Conservation (phyloP, 2,113 vertebrate species). For the Antechinus flavipes region DNA sequence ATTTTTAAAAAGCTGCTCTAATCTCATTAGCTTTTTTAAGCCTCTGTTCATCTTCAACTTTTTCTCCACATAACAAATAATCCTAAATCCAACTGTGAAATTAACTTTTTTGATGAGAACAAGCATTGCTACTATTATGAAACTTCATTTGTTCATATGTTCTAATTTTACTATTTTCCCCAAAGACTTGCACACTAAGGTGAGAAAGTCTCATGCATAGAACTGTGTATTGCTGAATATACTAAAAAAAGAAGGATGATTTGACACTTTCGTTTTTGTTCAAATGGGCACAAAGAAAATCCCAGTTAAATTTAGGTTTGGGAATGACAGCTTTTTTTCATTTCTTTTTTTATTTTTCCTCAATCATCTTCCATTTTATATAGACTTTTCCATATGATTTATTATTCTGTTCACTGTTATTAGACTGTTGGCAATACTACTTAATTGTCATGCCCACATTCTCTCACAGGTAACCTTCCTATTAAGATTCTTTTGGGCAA, state of each 20-base stretch:
- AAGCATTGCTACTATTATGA: slow-evolving; percentile 35
- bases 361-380: slow-evolving; percentile 34
- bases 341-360: background rate
- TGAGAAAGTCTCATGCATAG: background rate
- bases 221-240: background rate
- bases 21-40: slow-evolving; percentile 40
- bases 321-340: background rate
- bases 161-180: slow-evolving; percentile 41
- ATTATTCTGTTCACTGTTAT: background rate
- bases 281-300: background rate
- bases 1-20: background rate
- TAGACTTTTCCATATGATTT: background rate
- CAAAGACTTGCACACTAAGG: slow-evolving; percentile 3
- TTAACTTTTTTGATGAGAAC: slow-evolving; percentile 39
- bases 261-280: background rate
- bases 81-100: slow-evolving; percentile 26
- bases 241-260: background rate
- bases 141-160: background rate
- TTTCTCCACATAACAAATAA: slow-evolving; percentile 19
- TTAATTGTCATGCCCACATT: background rate
- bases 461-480: background rate
- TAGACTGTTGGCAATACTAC: slow-evolving; percentile 4
- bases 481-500: slow-evolving; percentile 21
- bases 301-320: background rate
- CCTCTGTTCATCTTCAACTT: slow-evolving; percentile 61